These are phyloP conservation scores for Scaptomyza parva DNA, from an alignment of 2,888 invertebrate genomes.

Conservation along the genomic window DNA sequence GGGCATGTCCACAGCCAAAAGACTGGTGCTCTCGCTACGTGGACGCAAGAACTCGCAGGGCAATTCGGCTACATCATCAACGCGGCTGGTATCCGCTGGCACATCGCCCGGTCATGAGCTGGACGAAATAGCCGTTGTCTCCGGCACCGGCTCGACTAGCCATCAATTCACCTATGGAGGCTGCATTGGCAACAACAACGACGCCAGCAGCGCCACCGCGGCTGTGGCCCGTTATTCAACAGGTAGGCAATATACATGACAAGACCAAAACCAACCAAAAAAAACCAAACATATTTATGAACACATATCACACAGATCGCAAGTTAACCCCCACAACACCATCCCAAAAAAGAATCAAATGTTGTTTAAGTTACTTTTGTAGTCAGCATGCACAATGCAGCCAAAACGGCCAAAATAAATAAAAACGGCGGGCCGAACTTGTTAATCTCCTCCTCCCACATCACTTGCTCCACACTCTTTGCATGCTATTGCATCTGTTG, in stretches of 20 bases:
- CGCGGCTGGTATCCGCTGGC: constrained; percentile 86
- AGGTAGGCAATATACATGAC: constrained; percentile 63
- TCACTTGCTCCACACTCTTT: constrained; percentile 20
- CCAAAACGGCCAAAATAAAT: constrained; percentile 12
- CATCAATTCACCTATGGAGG: constrained; percentile 84
- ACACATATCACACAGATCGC: constrained; percentile 3
- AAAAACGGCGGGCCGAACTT: constrained; percentile 33
- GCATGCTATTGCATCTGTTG: constrained; percentile 46
- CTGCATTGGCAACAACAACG: constrained; percentile 75
- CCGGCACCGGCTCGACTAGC: constrained; percentile 86
- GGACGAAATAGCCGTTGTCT: constrained; percentile 89
- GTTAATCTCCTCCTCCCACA: constrained; percentile 16
- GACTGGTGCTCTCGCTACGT: constrained; percentile 87
- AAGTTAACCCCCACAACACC: not conserved
- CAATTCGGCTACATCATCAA: constrained; percentile 85
- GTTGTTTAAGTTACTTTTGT: constrained; percentile 42
- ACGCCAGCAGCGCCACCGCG: constrained; percentile 80
- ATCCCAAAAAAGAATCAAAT: constrained; percentile 18
- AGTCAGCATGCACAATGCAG: constrained; percentile 46
- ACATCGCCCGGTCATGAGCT: constrained; percentile 86
- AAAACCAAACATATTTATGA: not conserved
- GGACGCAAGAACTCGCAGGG: constrained; percentile 87
- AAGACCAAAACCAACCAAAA: not conserved
- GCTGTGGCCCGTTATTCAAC: constrained; percentile 78
- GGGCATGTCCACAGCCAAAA: constrained; percentile 88